Evolutionary conservation across 2,888 invertebrate species (phyloP), one percentile per base, ranked within the genome.

Genomic region (Yponomeuta cagnagella): DNA sequence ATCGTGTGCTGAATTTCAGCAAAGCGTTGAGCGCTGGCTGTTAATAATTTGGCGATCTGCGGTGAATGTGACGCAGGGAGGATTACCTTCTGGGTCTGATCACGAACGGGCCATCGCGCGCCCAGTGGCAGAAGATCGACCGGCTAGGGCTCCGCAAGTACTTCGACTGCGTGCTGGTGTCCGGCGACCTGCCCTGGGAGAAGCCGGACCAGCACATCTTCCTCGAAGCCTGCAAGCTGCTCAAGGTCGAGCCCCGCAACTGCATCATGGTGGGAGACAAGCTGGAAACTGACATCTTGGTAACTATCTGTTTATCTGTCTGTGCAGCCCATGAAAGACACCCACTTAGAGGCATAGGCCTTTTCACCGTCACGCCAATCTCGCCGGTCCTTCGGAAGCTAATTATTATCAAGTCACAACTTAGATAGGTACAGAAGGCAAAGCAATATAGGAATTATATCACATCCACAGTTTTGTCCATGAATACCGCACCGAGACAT

Each of bases 181-280:
- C 96, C 69, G 96, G 96, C 30, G 97, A 97, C 88, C 90, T 96
- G 78, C 95, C 96, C 3, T 97, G 96, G 95, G 97, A 97, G 89
- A 97, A 97, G 86, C 97, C 97, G 0, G 94, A 96, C 82, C 94
- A 95, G 75, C 94, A 95, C 82, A 97, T 97, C 86, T 97, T 97
- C 87, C 93, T 95, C 76, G 95, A 96, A 77, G 97, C 97, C 48
- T 97, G 96, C 88, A 94, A 94, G 80, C 93, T 93, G 82, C 93
- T 97, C 72, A 93, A 94, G 74, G 96, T 97, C 31, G 93, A 95
- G 81, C 96, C 97, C 0, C 89, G 93, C 71, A 94, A 95, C 76
- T 97, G 97, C 88, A 93, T 96, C 77, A 97, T 97, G 97, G 95
- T 97, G 79, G 97, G 97, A 68, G 97, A 97, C 83, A 97, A 96